Percentiles rank a stretch among this genome's conserved stretches.
phyloP scores from a whole-genome alignment of 2,797 vertebrate genomes.

The Uromys caudimaculatus region DNA sequence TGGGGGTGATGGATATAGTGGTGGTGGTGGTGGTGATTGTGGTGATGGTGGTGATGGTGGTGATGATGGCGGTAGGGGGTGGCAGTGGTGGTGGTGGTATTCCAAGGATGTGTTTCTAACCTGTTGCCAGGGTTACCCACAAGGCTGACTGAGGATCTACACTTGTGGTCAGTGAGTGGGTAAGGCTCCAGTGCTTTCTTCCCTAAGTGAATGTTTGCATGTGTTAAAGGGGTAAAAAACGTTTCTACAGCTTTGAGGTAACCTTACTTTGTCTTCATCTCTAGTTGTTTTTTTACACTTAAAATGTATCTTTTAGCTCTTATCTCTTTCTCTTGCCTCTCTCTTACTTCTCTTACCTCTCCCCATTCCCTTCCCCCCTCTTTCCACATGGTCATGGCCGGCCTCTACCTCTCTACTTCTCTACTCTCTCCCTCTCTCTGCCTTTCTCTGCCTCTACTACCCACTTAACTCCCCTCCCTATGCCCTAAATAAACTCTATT shows the following conservation, averaged over 20 bases:
- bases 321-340: too few species aligned
- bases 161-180: background rate
- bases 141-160: background rate
- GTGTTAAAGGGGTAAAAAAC: conserved; percentile 29
- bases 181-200: conserved; percentile 12
- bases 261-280: conserved; percentile 55
- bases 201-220: background rate
- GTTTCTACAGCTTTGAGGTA: conserved; percentile 28
- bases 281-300: background rate
- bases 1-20: background rate
- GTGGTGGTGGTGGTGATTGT: background rate
- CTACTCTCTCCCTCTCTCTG: too few species aligned
- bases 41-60: too few species aligned
- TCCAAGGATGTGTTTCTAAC: background rate
- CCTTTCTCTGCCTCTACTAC: too few species aligned
- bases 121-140: background rate
- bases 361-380: too few species aligned
- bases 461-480: too few species aligned
- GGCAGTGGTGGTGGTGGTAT: too few species aligned
- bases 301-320: conserved; percentile 59
- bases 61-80: too few species aligned
- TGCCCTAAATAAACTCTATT: too few species aligned
- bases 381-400: too few species aligned
- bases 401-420: too few species aligned
- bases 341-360: too few species aligned